These are phyloP conservation scores for Drosophila hydei DNA, from an alignment of 1,140 invertebrate species.

Conservation along the genomic window DNA sequence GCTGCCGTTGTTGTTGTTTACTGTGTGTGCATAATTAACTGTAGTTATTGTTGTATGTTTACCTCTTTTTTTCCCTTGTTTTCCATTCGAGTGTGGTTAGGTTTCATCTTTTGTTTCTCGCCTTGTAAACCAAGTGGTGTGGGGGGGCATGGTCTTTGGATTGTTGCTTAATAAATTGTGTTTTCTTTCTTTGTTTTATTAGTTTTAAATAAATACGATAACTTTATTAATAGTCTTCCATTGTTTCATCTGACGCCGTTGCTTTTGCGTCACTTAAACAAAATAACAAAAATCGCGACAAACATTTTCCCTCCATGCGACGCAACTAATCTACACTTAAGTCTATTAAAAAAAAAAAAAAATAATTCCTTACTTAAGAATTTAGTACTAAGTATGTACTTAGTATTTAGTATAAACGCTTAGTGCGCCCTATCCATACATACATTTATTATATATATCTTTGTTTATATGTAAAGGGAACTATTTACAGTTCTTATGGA, in stretches of 20 bases:
- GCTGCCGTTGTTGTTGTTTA: slow-evolving; percentile 40
- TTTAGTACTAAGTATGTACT: slow-evolving; percentile 13
- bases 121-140: too few species aligned
- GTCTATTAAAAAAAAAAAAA: slow-evolving; percentile 46
- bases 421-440: slow-evolving; percentile 25
- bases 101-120: slow-evolving; percentile 9
- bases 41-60: slow-evolving; percentile 39
- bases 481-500: slow-evolving; percentile 36
- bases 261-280: slow-evolving; percentile 45
- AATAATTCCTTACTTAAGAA: slow-evolving; percentile 8
- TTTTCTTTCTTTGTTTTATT: background rate
- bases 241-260: too few species aligned
- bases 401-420: slow-evolving; percentile 22
- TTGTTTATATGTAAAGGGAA: slow-evolving; percentile 7
- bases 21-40: slow-evolving; percentile 74
- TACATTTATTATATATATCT: slow-evolving; percentile 21
- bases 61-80: slow-evolving; percentile 26
- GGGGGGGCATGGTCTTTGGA: background rate
- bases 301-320: slow-evolving; percentile 1
- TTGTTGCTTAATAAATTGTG: background rate
- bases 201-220: slow-evolving; percentile 76
- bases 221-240: slow-evolving; percentile 76
- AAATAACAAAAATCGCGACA: slow-evolving; percentile 55
- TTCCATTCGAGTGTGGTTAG: slow-evolving; percentile 53
- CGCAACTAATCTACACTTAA: slow-evolving; percentile 40